Evolutionary conservation across 1,140 invertebrate species (phyloP), one percentile per base, ranked within the genome.

Genomic region (Pseudomyrmex gracilis): DNA sequence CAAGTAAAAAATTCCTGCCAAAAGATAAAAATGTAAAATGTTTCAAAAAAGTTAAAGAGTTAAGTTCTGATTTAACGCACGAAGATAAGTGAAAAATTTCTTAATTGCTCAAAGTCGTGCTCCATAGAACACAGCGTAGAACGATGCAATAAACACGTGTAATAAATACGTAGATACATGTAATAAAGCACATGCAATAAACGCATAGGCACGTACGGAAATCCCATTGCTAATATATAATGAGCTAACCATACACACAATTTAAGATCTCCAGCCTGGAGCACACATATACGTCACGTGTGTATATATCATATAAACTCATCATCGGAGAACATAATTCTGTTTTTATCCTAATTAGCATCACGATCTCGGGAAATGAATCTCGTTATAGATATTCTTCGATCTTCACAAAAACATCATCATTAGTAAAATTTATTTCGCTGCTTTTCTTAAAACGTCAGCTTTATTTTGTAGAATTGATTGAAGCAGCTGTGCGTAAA

Each of bases 301-400:
- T 80, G 66, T 47, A 17, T 49, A 15, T 70, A 53, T 22, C 34
- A 15, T 17, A 20, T 80, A 80, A 80, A 80, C 76, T 55, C 20
- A 80, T 80, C 76, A 60, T 60, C 76, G 43, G 34, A 47, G 66
- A 71, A 80, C 66, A 61, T 80, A 80, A 80, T 80, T 80, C 45
- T 70, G 53, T 60, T 80, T 60, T 80, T 80, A 58, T 80, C 22
- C 66, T 58, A 80, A 80, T 80, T 80, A 71, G 10, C 66, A 43
- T 66, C 43, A 51, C 66, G 55, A 76, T 76, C 73, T 64, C 47
- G 9, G 43, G 24, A 49, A 34, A 15, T 49, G 51, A 71, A 49
- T 49, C 53, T 58, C 20, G 13, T 49, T 60, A 45, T 9, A 17
- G 15, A 34, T 51, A 3, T 80, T 15, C 64, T 58, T 58, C 66